A percentile compares a stretch with the other conserved stretches of the same genome.
phyloP scores from a whole-genome alignment of 2,888 invertebrate genomes.

The Molanna angustata region DNA sequence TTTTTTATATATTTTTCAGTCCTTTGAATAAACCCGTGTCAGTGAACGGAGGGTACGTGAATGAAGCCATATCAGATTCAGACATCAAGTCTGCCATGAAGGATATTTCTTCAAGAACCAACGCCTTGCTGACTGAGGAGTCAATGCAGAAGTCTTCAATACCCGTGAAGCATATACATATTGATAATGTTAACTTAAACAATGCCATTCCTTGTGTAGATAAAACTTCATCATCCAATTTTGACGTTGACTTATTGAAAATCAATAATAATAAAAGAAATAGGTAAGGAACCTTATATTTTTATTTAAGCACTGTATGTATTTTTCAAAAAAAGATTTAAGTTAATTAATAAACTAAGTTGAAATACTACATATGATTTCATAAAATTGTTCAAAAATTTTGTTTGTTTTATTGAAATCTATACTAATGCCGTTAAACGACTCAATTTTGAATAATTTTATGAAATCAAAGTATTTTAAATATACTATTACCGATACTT shows the following conservation, averaged over 20 bases:
- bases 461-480: too few relatives aligned
- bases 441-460: too few relatives aligned
- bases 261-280: slow-evolving; percentile 32
- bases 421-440: too few relatives aligned
- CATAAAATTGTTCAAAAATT: too few relatives aligned
- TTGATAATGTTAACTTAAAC: slow-evolving; percentile 34
- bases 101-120: slow-evolving; percentile 27
- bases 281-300: slow-evolving; percentile 22
- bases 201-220: slow-evolving; percentile 28
- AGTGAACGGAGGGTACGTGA: slow-evolving; percentile 75
- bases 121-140: slow-evolving; percentile 22
- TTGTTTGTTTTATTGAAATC: too few relatives aligned
- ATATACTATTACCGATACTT: too few relatives aligned
- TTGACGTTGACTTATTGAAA: slow-evolving; percentile 38
- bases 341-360: too few relatives aligned
- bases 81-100: slow-evolving; percentile 40
- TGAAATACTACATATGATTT: too few relatives aligned
- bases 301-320: too few relatives aligned
- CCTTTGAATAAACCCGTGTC: slow-evolving; percentile 68
- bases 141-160: slow-evolving; percentile 28
- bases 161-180: slow-evolving; percentile 32
- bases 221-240: slow-evolving; percentile 30
- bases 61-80: slow-evolving; percentile 71
- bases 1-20: slow-evolving; percentile 38
- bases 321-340: too few relatives aligned